phyloP scores from a whole-genome alignment of 2,888 invertebrate species.

The Nomada ferruginata region DNA sequence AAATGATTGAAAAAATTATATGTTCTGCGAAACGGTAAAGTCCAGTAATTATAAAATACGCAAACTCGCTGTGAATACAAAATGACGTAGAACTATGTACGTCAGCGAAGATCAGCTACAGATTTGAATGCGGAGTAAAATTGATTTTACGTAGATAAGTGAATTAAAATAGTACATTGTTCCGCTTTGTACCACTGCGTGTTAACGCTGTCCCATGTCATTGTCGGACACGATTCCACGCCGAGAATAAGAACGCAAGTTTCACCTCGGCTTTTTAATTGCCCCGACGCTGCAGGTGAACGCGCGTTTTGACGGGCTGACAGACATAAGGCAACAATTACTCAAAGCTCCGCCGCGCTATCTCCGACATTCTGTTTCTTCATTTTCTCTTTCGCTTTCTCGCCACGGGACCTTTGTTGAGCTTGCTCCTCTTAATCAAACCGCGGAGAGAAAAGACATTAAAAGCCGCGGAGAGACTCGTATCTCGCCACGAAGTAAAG shows the following conservation, averaged over 20 bases:
- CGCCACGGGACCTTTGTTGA: slow-evolving; percentile 63
- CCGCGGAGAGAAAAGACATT: slow-evolving; percentile 82
- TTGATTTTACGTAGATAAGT: no score
- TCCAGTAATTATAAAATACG: no score
- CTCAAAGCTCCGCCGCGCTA: slow-evolving; percentile 74
- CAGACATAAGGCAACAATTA: slow-evolving; percentile 81
- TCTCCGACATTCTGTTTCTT: slow-evolving; percentile 47
- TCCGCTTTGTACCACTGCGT: no score
- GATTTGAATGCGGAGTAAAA: no score
- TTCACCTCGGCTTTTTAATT: slow-evolving; percentile 72
- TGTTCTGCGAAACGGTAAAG: no score
- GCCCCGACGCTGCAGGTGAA: slow-evolving; percentile 40
- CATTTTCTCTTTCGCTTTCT: slow-evolving; percentile 48
- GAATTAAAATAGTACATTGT: no score
- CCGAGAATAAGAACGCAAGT: slow-evolving; percentile 9
- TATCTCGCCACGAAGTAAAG: slow-evolving; percentile 82
- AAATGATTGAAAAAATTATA: no score
- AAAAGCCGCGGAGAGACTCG: slow-evolving; percentile 76
- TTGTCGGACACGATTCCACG: slow-evolving; percentile 13
- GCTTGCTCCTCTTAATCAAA: slow-evolving; percentile 82
- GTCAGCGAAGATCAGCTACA: no score
- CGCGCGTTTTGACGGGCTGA: slow-evolving; percentile 78
- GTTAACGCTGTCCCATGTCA: not conserved
- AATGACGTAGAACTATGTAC: no score
- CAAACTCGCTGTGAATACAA: no score